These are phyloP conservation scores for Orgyia antiqua DNA, from an alignment of 2,888 invertebrate genomes.

Conservation along the genomic window DNA sequence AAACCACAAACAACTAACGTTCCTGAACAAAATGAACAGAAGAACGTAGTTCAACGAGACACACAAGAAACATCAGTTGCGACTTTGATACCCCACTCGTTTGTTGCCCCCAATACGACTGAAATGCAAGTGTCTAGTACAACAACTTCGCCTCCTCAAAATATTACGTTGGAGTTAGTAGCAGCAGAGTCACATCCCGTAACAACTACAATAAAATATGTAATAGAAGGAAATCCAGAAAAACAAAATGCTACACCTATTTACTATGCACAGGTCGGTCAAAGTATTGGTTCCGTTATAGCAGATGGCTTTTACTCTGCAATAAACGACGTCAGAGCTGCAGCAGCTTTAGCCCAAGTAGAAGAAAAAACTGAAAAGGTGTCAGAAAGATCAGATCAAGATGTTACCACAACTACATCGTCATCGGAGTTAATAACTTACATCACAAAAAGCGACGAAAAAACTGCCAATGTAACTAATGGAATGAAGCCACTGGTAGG, in stretches of 20 bases:
- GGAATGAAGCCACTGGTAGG: conserved; percentile 47
- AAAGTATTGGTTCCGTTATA: conserved; percentile 51
- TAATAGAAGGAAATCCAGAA: conserved; percentile 44
- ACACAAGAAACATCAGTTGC: conserved; percentile 52
- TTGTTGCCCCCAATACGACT: conserved; percentile 38
- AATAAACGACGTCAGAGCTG: conserved; percentile 80
- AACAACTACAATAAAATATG: conserved; percentile 50
- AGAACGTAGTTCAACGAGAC: conserved; percentile 60
- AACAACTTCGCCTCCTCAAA: conserved; percentile 36
- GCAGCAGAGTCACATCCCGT: conserved; percentile 44
- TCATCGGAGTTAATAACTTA: conserved; percentile 36
- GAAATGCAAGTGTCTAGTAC: conserved; percentile 41
- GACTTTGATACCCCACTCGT: conserved; percentile 47
- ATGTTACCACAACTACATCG: conserved; percentile 26
- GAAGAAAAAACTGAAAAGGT: conserved; percentile 73
- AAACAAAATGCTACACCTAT: conserved; percentile 53
- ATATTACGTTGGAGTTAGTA: conserved; percentile 40
- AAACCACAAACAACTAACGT: conserved; percentile 32
- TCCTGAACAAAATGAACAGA: conserved; percentile 39
- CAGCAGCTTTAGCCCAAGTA: conserved; percentile 78
- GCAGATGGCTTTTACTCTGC: conserved; percentile 76
- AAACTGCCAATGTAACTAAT: conserved; percentile 37
- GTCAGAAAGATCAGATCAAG: conserved; percentile 28
- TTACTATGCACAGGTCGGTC: conserved; percentile 69
- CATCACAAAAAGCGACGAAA: conserved; percentile 41